Conservation (phyloP, 2,797 vertebrate genomes). For the Hybognathus amarus region DNA sequence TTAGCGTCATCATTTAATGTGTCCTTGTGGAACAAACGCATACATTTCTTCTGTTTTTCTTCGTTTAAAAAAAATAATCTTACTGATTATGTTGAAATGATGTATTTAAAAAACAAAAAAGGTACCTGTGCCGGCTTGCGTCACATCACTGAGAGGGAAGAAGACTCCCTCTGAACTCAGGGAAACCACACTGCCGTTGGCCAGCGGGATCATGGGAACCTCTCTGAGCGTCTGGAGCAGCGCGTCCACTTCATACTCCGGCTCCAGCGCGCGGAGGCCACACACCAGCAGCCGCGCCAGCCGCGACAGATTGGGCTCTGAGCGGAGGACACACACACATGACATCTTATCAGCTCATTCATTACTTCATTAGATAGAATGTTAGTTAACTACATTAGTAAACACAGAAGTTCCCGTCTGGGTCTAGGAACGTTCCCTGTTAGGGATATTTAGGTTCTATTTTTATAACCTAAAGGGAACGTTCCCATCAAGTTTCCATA, state of each 20-base stretch:
- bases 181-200: constrained; percentile 76
- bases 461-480: no score
- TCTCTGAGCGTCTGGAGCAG: constrained; percentile 74
- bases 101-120: neutral
- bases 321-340: neutral
- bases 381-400: no score
- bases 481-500: no score
- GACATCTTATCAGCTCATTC: neutral
- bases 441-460: no score
- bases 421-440: no score
- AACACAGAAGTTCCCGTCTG: no score
- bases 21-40: neutral
- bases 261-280: constrained; percentile 80
- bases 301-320: constrained; percentile 66
- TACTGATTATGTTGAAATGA: no score
- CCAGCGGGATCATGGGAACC: constrained; percentile 80
- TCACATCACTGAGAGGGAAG: constrained; percentile 76
- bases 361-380: no score
- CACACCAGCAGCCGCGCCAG: constrained; percentile 81
- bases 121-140: constrained; percentile 59
- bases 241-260: constrained; percentile 75
- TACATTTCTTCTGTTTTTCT: no score
- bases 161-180: constrained; percentile 73
- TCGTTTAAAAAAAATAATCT: no score
- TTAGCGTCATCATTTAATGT: neutral